These are phyloP conservation scores for Ceyx cyanopectus DNA, from an alignment of 2,113 vertebrate species.

Conservation along the genomic window DNA sequence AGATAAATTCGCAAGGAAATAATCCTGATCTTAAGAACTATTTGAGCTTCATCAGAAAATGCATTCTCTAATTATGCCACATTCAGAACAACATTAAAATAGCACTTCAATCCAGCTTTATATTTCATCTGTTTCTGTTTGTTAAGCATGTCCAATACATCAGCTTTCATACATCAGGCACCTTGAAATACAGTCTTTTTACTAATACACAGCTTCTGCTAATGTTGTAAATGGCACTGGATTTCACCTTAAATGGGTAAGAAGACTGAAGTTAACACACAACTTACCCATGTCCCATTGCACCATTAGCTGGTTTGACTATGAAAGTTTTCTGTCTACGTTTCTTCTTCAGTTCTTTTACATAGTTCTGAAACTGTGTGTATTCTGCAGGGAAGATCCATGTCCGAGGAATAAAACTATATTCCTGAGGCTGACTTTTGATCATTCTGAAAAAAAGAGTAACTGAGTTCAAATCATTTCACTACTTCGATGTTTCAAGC, in stretches of 20 bases:
- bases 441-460: conserved; percentile 87
- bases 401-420: conserved; percentile 94
- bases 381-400: conserved; percentile 98
- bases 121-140: neutral
- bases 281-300: conserved; percentile 98
- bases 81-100: neutral
- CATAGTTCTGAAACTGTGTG: conserved; percentile 97
- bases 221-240: neutral
- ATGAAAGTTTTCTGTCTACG: conserved; percentile 98
- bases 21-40: neutral
- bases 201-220: neutral
- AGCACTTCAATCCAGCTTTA: neutral
- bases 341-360: conserved; percentile 95
- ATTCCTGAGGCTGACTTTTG: conserved; percentile 94
- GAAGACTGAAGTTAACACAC: neutral
- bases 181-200: neutral
- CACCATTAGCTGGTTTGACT: conserved; percentile 96
- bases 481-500: neutral
- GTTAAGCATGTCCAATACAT: neutral
- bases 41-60: neutral
- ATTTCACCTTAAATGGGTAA: neutral
- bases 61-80: neutral
- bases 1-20: neutral
- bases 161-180: neutral
- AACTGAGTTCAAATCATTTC: neutral